Evolutionary conservation across 2,797 vertebrate genomes (phyloP).

Genomic region (Micromesistius poutassou): DNA sequence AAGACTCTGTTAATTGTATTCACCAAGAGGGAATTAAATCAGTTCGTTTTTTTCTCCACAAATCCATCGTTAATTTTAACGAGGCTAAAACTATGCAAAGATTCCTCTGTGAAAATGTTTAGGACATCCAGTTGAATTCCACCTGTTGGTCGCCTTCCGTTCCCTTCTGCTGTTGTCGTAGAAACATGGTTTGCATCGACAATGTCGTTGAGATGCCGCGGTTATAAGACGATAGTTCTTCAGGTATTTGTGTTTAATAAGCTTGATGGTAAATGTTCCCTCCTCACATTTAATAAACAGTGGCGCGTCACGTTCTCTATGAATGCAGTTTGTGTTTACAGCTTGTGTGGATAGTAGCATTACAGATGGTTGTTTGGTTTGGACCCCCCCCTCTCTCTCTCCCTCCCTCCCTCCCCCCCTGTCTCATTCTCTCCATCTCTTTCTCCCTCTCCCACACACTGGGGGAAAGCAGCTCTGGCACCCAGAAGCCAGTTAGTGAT

Average conservation of each 20-base stretch:
- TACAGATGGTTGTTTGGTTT: not conserved
- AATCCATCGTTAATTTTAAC: no score
- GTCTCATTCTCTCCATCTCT: conserved; percentile 9
- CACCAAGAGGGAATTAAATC: no score
- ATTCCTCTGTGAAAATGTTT: no score
- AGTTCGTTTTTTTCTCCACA: no score
- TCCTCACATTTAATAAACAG: not conserved
- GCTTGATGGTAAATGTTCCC: not conserved
- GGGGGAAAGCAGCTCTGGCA: not conserved
- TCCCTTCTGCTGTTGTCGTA: no score
- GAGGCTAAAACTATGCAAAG: no score
- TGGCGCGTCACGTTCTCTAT: not conserved
- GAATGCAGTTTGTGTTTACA: not conserved
- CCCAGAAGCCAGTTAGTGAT: conserved; percentile 53
- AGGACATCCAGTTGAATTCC: no score
- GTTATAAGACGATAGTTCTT: not conserved
- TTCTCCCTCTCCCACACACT: not conserved
- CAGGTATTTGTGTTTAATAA: not conserved
- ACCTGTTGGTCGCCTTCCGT: not conserved
- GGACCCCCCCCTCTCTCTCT: not conserved
- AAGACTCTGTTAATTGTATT: conserved; percentile 52
- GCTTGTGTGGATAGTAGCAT: not conserved
- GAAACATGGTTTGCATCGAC: no score
- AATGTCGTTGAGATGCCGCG: no score
- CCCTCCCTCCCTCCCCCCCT: not conserved